phyloP scores from a whole-genome alignment of 2,888 invertebrate genomes.

The Thymelicus lineola region DNA sequence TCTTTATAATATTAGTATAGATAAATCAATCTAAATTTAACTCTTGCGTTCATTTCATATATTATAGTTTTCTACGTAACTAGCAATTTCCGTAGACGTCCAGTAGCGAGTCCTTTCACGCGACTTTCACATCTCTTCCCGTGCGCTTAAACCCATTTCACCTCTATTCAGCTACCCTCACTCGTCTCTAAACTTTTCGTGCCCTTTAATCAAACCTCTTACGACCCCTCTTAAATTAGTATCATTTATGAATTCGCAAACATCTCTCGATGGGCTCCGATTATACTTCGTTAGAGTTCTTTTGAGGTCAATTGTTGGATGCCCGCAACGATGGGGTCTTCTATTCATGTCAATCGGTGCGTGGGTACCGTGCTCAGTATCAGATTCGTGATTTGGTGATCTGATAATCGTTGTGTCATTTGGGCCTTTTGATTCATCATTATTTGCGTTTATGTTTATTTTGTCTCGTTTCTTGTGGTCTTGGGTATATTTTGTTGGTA shows the following conservation, averaged over 20 bases:
- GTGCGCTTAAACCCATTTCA: background rate
- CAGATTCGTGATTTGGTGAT: constrained; percentile 23
- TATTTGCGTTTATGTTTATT: background rate
- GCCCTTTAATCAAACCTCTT: constrained; percentile 36
- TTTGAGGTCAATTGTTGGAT: constrained; percentile 40
- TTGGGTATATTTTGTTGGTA: too few species aligned
- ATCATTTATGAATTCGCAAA: constrained; percentile 49
- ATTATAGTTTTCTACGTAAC: background rate
- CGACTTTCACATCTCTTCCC: background rate
- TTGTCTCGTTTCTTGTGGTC: too few species aligned
- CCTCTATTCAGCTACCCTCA: background rate
- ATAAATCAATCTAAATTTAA: background rate
- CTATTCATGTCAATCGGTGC: constrained; percentile 26
- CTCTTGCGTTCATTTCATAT: background rate
- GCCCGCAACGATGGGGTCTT: constrained; percentile 19
- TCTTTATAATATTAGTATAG: too few species aligned
- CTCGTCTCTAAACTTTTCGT: constrained; percentile 1
- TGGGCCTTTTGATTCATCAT: background rate
- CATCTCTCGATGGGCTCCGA: constrained; percentile 46
- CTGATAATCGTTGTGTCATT: background rate
- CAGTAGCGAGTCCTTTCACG: background rate
- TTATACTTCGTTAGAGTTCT: constrained; percentile 54
- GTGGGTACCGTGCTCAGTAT: constrained; percentile 8
- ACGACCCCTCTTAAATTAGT: constrained; percentile 45
- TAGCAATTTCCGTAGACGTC: constrained; percentile 1